Evolutionary conservation across 2,888 invertebrate species (phyloP).

Genomic region (Platynereis dumerilii): DNA sequence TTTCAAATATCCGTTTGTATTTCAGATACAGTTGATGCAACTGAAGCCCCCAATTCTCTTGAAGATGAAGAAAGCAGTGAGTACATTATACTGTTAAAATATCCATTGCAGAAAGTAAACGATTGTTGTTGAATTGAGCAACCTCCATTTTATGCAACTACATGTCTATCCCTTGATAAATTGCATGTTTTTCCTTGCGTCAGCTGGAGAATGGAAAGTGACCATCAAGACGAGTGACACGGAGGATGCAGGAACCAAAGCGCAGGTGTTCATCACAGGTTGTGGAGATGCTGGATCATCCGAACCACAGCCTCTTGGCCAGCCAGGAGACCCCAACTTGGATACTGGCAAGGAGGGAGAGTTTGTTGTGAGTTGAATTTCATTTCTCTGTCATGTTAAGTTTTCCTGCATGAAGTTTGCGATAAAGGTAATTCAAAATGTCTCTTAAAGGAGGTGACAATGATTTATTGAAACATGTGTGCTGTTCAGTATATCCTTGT

Average conservation of each 20-base stretch:
- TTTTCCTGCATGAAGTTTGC: no score
- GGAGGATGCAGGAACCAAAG: conserved; percentile 48
- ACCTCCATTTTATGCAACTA: no score
- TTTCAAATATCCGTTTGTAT: no score
- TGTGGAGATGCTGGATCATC: conserved; percentile 51
- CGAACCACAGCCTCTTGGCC: conserved; percentile 41
- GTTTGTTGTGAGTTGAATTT: conserved; percentile 39
- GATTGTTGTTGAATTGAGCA: no score
- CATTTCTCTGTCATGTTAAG: background rate
- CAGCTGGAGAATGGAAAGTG: conserved; percentile 51
- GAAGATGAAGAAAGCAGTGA: conserved; percentile 5
- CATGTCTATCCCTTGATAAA: no score
- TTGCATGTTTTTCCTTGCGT: no score
- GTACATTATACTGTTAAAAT: no score
- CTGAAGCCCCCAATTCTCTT: background rate
- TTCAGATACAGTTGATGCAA: conserved; percentile 2
- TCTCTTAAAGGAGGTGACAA: no score
- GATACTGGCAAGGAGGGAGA: conserved; percentile 40
- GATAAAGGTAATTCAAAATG: no score
- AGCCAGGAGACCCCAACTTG: conserved; percentile 38
- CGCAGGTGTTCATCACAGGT: conserved; percentile 50
- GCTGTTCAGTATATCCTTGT: no score
- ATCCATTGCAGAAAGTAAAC: no score
- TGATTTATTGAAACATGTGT: no score
- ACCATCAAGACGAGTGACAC: conserved; percentile 51